Base-by-base conservation (phyloP, 2,888 invertebrate genomes). In the Nomada lathburiana region DNA sequence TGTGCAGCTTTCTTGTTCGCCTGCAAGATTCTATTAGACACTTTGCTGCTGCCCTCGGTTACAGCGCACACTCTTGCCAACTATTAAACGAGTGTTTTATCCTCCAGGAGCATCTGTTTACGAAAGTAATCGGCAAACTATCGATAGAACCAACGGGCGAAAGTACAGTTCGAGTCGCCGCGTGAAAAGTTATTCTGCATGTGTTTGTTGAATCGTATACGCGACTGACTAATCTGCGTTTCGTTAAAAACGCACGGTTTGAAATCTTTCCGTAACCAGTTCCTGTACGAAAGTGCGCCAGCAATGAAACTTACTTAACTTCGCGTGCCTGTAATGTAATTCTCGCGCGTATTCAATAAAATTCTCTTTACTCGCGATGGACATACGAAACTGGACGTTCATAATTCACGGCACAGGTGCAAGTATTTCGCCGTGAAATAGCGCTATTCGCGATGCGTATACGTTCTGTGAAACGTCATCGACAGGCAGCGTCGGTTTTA, bases 401-500 rank as follows among this genome's bases (percentile, higher is more conserved):
- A 60, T 62, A 80, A 80, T 82, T 64, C 76, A 67, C 80, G 57
- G 44, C 13, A 26, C 75, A 69, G 20, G 16, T 7, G 60, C 69
- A 50, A 69, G 76, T 53, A 29, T 44, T 64, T 55, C 50, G 23
- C 53, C 57, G 50, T 26, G 23, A 29, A 57, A 7, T 23, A 9
- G 20, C 47, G 23, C n/a, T 70, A 13, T n/a, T 44, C 5, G 2
- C 7, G 16, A 36, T n/a, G 23, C 18, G 47, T 20, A 29, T 50
- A 70, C 71, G 57, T 59, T 18, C 20, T n/a, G 23, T 55, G 76
- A 57, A 47, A 68, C 62, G 52, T 53, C 52, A 64, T 44, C 42
- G 63, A 76, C 69, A 64, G 63, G 5, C 64, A 13, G 23, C 26
- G 70, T 13, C 70, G 55, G 53, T 88, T 88, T 88, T 88, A 88